phyloP scores from a whole-genome alignment of 2,113 vertebrate species.

The Zootoca vivipara region DNA sequence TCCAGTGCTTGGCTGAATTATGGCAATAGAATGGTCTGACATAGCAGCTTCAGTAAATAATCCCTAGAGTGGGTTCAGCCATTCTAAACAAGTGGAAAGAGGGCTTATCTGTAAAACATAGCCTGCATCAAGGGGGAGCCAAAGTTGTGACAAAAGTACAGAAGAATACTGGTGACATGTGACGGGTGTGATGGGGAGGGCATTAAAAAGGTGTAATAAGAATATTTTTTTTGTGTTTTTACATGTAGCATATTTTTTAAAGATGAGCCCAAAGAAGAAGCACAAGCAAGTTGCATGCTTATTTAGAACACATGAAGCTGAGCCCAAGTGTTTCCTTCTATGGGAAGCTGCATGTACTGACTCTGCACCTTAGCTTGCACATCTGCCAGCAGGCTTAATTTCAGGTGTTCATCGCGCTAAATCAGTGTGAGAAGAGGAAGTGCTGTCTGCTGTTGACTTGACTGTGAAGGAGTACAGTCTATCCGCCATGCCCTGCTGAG shows the following conservation, averaged over 20 bases:
- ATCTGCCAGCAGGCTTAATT: neutral
- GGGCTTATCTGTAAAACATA: neutral
- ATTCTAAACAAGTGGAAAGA: neutral
- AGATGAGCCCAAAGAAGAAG: neutral
- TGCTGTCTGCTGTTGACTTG: neutral
- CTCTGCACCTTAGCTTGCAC: neutral
- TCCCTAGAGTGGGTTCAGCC: neutral
- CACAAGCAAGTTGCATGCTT: neutral
- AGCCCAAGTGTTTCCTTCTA: neutral
- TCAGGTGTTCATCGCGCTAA: neutral
- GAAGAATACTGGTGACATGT: neutral
- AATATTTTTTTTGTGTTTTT: neutral
- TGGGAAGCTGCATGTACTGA: neutral
- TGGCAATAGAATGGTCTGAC: neutral
- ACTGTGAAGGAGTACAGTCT: slow-evolving; percentile 4
- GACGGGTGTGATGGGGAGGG: neutral
- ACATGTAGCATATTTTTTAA: neutral
- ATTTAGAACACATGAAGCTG: neutral
- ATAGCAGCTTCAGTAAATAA: neutral
- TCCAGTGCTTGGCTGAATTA: neutral
- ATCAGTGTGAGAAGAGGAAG: neutral
- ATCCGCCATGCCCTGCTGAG: neutral
- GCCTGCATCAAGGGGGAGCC: neutral
- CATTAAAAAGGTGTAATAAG: neutral
- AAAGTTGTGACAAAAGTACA: neutral